Conservation (phyloP, 1,140 invertebrate genomes). For the Drosophila nikananu region DNA sequence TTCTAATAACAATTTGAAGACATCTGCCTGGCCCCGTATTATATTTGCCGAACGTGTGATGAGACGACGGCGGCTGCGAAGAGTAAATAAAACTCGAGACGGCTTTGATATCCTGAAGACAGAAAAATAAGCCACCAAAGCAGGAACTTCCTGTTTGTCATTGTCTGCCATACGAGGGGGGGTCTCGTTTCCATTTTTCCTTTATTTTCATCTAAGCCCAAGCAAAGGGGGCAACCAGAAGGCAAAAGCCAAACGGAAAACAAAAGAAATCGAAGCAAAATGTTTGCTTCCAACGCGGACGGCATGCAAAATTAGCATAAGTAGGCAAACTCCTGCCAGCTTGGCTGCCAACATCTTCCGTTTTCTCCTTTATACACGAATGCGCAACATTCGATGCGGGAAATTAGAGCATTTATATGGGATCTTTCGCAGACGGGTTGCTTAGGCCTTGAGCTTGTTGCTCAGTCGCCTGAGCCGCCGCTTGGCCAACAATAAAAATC, state of each 20-base stretch:
- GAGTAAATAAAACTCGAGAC: constrained; percentile 23
- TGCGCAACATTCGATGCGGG: constrained; percentile 67
- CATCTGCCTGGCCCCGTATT: not conserved
- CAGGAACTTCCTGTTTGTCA: constrained; percentile 60
- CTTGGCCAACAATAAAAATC: constrained; percentile 38
- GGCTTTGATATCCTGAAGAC: constrained; percentile 34
- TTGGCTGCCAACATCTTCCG: constrained; percentile 25
- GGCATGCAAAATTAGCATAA: constrained; percentile 74
- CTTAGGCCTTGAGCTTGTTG: no score
- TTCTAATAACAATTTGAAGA: constrained; percentile 23
- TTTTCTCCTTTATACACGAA: constrained; percentile 63
- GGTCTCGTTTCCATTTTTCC: not conserved
- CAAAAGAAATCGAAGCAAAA: constrained; percentile 58
- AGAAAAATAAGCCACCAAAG: constrained; percentile 27
- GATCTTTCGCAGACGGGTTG: constrained; percentile 23
- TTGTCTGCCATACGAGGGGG: constrained; percentile 37
- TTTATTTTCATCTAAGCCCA: constrained; percentile 36
- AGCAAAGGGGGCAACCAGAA: constrained; percentile 35
- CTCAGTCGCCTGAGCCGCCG: constrained; percentile 26
- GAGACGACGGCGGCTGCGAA: constrained; percentile 8
- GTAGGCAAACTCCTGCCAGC: constrained; percentile 29
- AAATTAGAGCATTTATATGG: constrained; percentile 66
- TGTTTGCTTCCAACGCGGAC: constrained; percentile 55
- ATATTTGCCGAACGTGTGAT: constrained; percentile 2
- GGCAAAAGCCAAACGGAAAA: constrained; percentile 28